These are phyloP conservation scores for Pocillopora meandrina DNA, from an alignment of 92 coral and sea anemone genomes.

Conservation along the genomic window DNA sequence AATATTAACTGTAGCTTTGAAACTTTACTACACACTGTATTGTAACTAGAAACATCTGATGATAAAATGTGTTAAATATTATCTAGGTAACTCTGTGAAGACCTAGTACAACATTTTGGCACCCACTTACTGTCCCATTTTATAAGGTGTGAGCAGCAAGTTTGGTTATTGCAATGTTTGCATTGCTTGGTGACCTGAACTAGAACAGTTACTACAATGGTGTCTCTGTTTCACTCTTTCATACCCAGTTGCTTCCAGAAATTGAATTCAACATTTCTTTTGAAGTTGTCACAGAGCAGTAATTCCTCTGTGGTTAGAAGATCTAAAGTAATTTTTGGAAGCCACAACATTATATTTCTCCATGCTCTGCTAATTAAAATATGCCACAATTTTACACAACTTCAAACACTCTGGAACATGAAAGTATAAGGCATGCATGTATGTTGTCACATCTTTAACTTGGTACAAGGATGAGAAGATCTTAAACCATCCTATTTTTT, in stretches of 20 bases:
- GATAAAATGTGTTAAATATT: neutral
- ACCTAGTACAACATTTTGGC: constrained; percentile 6
- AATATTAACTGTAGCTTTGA: no score
- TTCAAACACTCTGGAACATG: no score
- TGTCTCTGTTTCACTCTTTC: constrained; percentile 53
- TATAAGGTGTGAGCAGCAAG: constrained; percentile 32
- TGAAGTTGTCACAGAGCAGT: constrained; percentile 50
- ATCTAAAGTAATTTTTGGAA: constrained; percentile 63
- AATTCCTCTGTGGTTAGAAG: constrained; percentile 60
- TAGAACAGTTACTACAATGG: constrained; percentile 49
- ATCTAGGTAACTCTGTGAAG: neutral
- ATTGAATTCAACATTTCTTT: constrained; percentile 51
- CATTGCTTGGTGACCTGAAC: constrained; percentile 52
- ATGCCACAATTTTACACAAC: constrained; percentile 45
- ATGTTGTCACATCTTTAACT: neutral
- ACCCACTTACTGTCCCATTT: constrained; percentile 19
- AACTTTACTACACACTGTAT: neutral
- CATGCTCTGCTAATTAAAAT: constrained; percentile 63
- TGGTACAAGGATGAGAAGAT: no score
- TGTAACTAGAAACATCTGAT: neutral
- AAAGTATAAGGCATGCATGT: no score
- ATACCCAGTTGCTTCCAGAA: constrained; percentile 61
- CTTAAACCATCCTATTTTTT: no score
- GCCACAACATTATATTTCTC: constrained; percentile 61
- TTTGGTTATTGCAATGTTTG: neutral